A percentile compares a stretch with the other conserved stretches of the same genome.
These are phyloP conservation scores for Ranitomeya imitator DNA, from an alignment of 2,113 vertebrate genomes.

Conservation along the genomic window DNA sequence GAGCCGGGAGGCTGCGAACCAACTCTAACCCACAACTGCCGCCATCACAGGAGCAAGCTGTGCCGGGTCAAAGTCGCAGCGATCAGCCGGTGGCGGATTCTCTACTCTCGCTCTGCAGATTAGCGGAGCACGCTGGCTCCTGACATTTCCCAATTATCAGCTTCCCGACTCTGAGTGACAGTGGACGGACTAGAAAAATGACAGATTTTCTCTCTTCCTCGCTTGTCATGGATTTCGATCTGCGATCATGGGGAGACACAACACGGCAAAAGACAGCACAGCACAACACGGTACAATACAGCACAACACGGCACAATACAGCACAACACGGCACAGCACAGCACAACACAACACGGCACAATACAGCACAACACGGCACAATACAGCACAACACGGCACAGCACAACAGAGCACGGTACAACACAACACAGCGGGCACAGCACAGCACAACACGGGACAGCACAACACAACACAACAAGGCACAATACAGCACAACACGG, in stretches of 20 bases:
- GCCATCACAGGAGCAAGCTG: neutral
- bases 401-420: too few species aligned
- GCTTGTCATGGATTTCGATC: neutral
- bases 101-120: neutral
- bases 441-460: too few species aligned
- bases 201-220: conserved; percentile 2
- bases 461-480: too few species aligned
- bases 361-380: too few species aligned
- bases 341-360: too few species aligned
- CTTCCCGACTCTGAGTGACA: neutral
- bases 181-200: neutral
- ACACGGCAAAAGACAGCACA: neutral
- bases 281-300: too few species aligned
- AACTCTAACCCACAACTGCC: conserved; percentile 15
- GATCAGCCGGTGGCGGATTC: neutral
- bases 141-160: conserved; percentile 10
- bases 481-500: too few species aligned
- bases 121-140: conserved; percentile 8
- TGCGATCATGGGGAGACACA: conserved; percentile 1
- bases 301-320: too few species aligned
- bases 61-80: neutral
- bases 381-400: too few species aligned
- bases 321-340: too few species aligned
- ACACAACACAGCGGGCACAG: too few species aligned
- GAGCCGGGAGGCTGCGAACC: conserved; percentile 5